These are phyloP conservation scores for Drosophila sturtevanti DNA, from an alignment of 1,140 invertebrate genomes.

Conservation along the genomic window DNA sequence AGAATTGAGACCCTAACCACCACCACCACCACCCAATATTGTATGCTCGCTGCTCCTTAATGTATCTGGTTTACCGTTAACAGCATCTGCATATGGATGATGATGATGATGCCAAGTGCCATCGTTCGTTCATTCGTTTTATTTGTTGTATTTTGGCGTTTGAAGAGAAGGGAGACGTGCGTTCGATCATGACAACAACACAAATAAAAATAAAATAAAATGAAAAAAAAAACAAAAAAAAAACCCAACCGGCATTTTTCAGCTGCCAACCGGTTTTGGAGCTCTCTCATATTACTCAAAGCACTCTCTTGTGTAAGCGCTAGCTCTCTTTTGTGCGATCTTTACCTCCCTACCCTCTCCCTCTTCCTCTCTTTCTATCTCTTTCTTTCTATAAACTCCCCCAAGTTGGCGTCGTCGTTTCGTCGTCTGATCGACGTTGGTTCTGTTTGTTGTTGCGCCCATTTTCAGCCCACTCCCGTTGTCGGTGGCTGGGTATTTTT, in stretches of 20 bases:
- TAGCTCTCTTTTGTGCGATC: not conserved
- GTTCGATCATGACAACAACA: constrained; percentile 22
- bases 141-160: not conserved
- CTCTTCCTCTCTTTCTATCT: constrained; percentile 22
- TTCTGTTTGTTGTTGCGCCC: constrained; percentile 67
- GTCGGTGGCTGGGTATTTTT: constrained; percentile 47
- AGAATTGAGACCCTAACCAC: not conserved
- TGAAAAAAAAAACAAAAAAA: constrained; percentile 30
- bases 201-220: constrained; percentile 20
- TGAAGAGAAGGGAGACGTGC: not conserved
- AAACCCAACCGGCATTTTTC: constrained; percentile 75
- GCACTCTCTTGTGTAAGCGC: constrained; percentile 10
- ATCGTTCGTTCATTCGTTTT: not conserved
- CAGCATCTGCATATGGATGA: constrained; percentile 5
- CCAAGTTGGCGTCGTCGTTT: constrained; percentile 52
- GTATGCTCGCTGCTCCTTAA: not conserved
- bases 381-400: constrained; percentile 56
- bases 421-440: constrained; percentile 57
- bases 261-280: constrained; percentile 71
- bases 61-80: not conserved
- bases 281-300: not conserved
- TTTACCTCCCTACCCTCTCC: constrained; percentile 3
- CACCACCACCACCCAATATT: not conserved
- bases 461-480: constrained; percentile 79
- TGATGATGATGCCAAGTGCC: not conserved